A percentile compares a stretch with the other conserved stretches of the same genome.
Conservation (phyloP, 2,888 invertebrate species). For the Eutolmus rufibarbis region DNA sequence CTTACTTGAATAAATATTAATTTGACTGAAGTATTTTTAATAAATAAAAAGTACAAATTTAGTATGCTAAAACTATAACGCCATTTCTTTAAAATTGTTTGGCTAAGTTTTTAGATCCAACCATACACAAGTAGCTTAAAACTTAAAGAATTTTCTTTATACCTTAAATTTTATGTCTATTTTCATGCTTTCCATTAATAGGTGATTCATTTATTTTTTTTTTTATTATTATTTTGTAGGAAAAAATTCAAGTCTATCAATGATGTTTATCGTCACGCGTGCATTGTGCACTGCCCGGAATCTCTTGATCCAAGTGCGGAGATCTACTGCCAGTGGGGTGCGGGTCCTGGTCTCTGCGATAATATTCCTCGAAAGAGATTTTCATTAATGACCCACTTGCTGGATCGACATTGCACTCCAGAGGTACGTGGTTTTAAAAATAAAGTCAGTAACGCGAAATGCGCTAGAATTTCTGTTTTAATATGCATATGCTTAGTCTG, state of each 20-base stretch:
- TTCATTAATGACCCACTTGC: conserved; percentile 95
- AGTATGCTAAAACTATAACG: no score
- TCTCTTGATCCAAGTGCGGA: conserved; percentile 70
- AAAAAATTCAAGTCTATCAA: conserved; percentile 77
- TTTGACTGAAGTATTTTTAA: no score
- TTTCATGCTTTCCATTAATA: no score
- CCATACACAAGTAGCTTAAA: no score
- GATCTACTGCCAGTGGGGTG: conserved; percentile 87
- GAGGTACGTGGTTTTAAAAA: conserved; percentile 66
- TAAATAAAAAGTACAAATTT: no score
- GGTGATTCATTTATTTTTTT: no score
- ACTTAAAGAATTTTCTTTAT: no score
- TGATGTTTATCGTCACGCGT: conserved; percentile 88
- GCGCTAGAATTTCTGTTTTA: not conserved
- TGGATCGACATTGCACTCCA: conserved; percentile 91
- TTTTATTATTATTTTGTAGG: conserved; percentile 10
- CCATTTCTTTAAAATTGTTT: no score
- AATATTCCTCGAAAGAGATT: conserved; percentile 87
- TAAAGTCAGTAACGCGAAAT: not conserved
- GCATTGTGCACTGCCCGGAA: conserved; percentile 82
- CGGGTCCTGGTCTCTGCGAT: conserved; percentile 75
- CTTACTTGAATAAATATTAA: no score
- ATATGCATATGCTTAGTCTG: not conserved
- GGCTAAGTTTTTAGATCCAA: no score
- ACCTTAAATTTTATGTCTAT: no score